Base-by-base conservation (phyloP, 2,113 vertebrate genomes). In the Octodon degus region DNA sequence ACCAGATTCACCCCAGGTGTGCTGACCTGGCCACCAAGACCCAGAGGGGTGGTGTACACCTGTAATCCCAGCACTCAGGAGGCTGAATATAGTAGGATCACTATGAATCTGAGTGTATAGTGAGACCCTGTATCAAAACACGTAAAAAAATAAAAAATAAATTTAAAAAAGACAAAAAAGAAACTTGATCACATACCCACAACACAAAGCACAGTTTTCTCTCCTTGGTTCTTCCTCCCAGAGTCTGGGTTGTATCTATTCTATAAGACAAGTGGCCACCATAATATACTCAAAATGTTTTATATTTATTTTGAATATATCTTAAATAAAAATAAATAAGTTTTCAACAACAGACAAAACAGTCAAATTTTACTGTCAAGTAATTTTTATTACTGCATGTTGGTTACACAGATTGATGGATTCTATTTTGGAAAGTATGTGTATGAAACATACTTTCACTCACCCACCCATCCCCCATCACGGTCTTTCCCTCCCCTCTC, bases 221-320 rank as follows among this genome's bases (percentile, higher is more conserved):
- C 62, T 94, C 58, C 37, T 25, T 86, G 40, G 32, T 86, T 68
- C 34, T 65, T 91, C 37, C 34, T 82, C 16, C 83, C 27, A 14
- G 27, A 34, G 17, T 86, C 70, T 90, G 30, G 25, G 60, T 68
- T 40, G 43, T 72, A 24, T 43, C 67, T 94, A 65, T 58, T 93
- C 55, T 27, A 72, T 22, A 84, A 53, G 65, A 65, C 24, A 96
- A 94, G 40, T 89, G 76, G 74, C 58, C 86, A 60, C 37, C 53
- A 85, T 87, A 9, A 94, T 19, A 68, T n/a, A 83, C 13, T 70
- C 89, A 50, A 95, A 63, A 11, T 37, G 83, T 96, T 79, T 89
- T 68, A 84, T 30, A 68, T 67, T 65, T 91, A 74, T 70, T 89
- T 97, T 47, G n/a, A 93, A 91, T 25, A 20, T 60, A 89, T 67